Percentiles rank a stretch among this genome's conserved stretches.
Evolutionary conservation across 2,888 invertebrate species (phyloP).

Genomic region (Seira sanloemensis): DNA sequence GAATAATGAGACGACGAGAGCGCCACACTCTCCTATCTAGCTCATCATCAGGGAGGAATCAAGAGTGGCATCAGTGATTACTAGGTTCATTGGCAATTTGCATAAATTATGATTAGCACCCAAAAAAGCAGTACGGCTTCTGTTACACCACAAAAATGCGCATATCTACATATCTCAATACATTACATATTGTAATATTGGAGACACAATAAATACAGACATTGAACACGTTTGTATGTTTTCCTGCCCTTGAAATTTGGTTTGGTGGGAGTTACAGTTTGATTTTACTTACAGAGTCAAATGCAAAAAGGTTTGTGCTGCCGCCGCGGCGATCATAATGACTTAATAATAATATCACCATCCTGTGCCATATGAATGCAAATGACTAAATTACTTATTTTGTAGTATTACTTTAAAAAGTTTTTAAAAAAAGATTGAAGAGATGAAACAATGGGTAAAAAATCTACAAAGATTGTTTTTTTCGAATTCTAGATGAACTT

Average conservation of each 20-base stretch:
- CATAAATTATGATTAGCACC: background rate
- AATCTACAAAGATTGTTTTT: background rate
- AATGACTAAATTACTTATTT: background rate
- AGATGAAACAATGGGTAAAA: background rate
- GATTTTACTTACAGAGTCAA: too few species aligned
- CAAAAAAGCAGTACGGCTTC: conserved; percentile 4
- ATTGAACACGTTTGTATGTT: background rate
- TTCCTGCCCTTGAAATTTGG: background rate
- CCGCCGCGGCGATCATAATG: too few species aligned
- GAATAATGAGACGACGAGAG: background rate
- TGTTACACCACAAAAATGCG: too few species aligned
- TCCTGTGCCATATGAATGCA: background rate
- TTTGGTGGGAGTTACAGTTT: background rate
- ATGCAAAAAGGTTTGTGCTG: too few species aligned
- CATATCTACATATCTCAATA: too few species aligned
- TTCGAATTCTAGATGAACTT: background rate
- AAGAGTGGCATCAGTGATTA: conserved; percentile 1
- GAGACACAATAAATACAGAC: too few species aligned
- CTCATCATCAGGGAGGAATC: background rate
- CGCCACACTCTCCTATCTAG: too few species aligned
- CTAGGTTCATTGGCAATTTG: background rate
- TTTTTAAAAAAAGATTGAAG: too few species aligned
- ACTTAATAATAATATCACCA: background rate
- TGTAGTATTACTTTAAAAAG: background rate
- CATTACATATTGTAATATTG: too few species aligned